A percentile compares a stretch with the other conserved stretches of the same genome.
These are phyloP conservation scores for Trichopoda pennipes DNA, from an alignment of 2,888 invertebrate species.

Conservation along the genomic window DNA sequence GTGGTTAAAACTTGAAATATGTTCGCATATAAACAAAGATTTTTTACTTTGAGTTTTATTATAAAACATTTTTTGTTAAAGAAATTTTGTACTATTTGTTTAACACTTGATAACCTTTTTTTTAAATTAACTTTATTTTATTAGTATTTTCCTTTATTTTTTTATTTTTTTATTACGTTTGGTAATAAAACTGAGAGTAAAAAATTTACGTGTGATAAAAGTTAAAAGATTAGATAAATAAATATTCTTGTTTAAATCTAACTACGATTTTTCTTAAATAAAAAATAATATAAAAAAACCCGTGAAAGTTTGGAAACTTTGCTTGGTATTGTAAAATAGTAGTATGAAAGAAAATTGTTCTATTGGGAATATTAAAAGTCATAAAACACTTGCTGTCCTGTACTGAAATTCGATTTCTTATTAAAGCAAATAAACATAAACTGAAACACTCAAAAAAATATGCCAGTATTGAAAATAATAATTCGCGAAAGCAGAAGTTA, in stretches of 20 bases:
- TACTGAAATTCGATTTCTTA: not conserved
- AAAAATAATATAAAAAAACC: not conserved
- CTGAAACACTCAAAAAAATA: not conserved
- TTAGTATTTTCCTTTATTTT: too few relatives aligned
- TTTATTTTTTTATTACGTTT: too few relatives aligned
- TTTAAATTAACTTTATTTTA: too few relatives aligned
- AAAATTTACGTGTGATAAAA: not conserved
- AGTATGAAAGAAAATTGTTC: not conserved
- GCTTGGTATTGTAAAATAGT: too few relatives aligned
- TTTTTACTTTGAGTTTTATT: too few relatives aligned
- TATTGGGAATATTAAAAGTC: not conserved
- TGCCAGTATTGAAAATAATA: not conserved
- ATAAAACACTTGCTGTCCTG: not conserved
- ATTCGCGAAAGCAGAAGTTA: too few relatives aligned
- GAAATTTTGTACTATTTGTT: too few relatives aligned
- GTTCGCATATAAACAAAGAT: too few relatives aligned
- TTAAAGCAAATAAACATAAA: not conserved
- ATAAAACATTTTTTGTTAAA: too few relatives aligned
- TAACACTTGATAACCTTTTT: too few relatives aligned
- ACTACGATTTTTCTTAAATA: not conserved
- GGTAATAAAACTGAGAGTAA: too few relatives aligned
- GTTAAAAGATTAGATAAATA: not conserved
- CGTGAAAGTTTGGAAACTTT: not conserved
- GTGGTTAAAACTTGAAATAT: too few relatives aligned
- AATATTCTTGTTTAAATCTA: not conserved